Evolutionary conservation across 2,888 invertebrate species (phyloP).

Genomic region (Limulus polyphemus): DNA sequence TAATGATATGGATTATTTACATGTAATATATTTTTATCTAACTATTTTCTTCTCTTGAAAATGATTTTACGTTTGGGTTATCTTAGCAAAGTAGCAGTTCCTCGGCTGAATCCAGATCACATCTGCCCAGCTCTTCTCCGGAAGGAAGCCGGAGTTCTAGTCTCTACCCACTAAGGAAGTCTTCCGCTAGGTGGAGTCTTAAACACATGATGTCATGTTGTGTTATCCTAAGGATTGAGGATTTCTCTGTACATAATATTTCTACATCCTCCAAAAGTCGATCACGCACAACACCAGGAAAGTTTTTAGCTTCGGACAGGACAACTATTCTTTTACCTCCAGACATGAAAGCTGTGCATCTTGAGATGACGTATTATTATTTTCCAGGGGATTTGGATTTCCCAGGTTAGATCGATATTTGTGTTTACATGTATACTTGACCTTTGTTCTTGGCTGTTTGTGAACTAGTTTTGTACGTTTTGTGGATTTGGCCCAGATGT

Average conservation of each 20-base stretch:
- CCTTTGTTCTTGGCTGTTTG: too few relatives aligned
- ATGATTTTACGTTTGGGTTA: too few relatives aligned
- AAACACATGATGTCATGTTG: conserved; percentile 70
- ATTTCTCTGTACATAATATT: conserved; percentile 76
- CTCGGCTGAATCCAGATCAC: too few relatives aligned
- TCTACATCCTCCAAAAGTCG: conserved; percentile 46
- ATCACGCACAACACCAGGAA: conserved; percentile 10
- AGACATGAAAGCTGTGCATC: conserved; percentile 82
- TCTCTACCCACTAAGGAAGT: conserved; percentile 6
- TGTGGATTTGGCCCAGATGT: too few relatives aligned
- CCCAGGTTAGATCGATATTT: conserved; percentile 52
- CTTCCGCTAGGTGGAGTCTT: conserved; percentile 16
- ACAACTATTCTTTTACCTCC: conserved; percentile 69
- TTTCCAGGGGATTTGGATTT: conserved; percentile 82
- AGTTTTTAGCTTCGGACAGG: conserved; percentile 40
- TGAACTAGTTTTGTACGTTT: too few relatives aligned
- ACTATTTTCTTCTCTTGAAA: too few relatives aligned
- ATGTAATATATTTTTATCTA: too few relatives aligned
- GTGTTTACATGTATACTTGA: too few relatives aligned
- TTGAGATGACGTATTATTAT: conserved; percentile 82
- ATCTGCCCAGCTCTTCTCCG: conserved; percentile 1
- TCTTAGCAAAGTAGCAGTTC: too few relatives aligned
- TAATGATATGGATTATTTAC: too few relatives aligned
- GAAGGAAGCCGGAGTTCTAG: conserved; percentile 11
- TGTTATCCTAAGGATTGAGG: conserved; percentile 74